Evolutionary conservation across 2,113 vertebrate genomes (phyloP).

Genomic region (Cyprinus carpio): DNA sequence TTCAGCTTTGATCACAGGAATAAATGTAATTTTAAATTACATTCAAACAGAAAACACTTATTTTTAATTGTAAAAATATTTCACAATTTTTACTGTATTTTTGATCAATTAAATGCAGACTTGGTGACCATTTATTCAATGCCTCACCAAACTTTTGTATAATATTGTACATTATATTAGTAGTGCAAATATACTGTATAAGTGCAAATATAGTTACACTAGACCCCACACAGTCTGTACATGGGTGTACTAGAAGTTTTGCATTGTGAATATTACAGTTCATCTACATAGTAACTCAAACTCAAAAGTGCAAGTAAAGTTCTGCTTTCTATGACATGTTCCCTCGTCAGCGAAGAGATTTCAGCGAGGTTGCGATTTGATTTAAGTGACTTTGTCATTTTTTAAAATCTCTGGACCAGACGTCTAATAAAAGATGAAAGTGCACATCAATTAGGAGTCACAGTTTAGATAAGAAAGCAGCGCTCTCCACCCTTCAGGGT

Average conservation of each 20-base stretch:
- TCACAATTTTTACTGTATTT: not conserved
- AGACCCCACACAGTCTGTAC: not conserved
- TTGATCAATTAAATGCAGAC: not conserved
- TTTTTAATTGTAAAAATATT: not conserved
- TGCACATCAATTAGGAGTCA: conserved; percentile 45
- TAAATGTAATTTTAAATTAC: not conserved
- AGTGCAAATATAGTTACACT: not conserved
- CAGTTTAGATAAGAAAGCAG: conserved; percentile 38
- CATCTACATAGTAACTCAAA: not conserved
- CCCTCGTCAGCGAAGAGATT: not conserved
- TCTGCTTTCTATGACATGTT: not conserved
- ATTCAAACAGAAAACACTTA: not conserved
- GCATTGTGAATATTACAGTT: not conserved
- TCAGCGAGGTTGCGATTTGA: not conserved
- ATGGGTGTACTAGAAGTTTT: not conserved
- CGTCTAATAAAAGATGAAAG: conserved; percentile 54
- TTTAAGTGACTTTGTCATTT: conserved; percentile 12
- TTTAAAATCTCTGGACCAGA: not conserved
- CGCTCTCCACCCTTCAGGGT: conserved; percentile 36
- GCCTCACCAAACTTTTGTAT: no score
- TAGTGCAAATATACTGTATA: not conserved
- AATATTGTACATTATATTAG: no score
- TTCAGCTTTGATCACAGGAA: not conserved
- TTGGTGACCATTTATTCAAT: not conserved
- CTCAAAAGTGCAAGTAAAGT: not conserved